A percentile compares a stretch with the other conserved stretches of the same genome.
These are phyloP conservation scores for Oxygymnocypris stewartii DNA, from an alignment of 2,113 vertebrate species.

Conservation along the genomic window DNA sequence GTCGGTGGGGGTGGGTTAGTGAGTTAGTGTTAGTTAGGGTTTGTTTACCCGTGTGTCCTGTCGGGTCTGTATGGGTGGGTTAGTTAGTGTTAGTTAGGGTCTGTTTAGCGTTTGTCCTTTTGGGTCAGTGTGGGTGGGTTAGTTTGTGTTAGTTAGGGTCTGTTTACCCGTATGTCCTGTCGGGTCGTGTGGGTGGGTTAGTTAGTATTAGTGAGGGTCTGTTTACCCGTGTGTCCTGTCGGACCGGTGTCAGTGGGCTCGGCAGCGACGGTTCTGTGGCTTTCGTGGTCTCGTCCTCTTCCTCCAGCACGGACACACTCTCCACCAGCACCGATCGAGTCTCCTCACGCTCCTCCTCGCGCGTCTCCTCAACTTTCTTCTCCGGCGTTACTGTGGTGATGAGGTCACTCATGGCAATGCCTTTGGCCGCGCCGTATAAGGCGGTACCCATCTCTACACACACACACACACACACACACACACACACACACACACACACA, in stretches of 20 bases:
- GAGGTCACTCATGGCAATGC: conserved; percentile 91
- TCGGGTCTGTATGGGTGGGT: too few species aligned
- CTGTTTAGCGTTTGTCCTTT: too few species aligned
- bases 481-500: conserved; percentile 73
- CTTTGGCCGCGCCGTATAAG: conserved; percentile 88
- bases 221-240: conserved; percentile 71
- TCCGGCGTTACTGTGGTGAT: conserved; percentile 90
- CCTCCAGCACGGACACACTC: conserved; percentile 41
- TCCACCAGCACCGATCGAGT: conserved; percentile 46
- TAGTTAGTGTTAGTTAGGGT: too few species aligned
- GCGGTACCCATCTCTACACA: conserved; percentile 91
- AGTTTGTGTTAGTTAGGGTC: too few species aligned
- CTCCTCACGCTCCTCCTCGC: conserved; percentile 19
- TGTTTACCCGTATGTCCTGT: too few species aligned
- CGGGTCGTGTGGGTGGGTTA: too few species aligned
- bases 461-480: conserved; percentile 72
- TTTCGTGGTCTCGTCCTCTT: conserved; percentile 68
- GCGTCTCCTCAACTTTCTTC: conserved; percentile 69
- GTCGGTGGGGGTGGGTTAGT: too few species aligned
- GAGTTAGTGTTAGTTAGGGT: not conserved
- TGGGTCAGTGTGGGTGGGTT: too few species aligned
- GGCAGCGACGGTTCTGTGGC: conserved; percentile 69
- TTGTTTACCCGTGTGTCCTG: too few species aligned
- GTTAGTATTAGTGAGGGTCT: not conserved
- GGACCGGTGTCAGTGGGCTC: conserved; percentile 70